Evolutionary conservation across 2,797 vertebrate species (phyloP).

Genomic region (Clarias laeviceps): DNA sequence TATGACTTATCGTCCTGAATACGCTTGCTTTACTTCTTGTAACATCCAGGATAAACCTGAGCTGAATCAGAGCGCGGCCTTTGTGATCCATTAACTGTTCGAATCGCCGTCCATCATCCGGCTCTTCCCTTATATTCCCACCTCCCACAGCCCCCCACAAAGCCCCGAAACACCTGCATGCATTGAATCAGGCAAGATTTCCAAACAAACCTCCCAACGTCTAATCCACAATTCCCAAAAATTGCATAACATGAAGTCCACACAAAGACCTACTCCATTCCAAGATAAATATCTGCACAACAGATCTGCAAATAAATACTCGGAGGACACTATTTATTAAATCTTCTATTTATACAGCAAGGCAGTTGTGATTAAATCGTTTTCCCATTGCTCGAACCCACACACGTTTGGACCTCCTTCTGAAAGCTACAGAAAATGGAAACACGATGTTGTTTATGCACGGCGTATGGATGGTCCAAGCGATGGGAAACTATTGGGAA

Average conservation of each 20-base stretch:
- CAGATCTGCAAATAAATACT: constrained; percentile 40
- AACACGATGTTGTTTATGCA: constrained; percentile 43
- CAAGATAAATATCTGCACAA: constrained; percentile 35
- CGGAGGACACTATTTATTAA: constrained; percentile 36
- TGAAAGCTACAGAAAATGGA: constrained; percentile 39
- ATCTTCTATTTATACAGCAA: constrained; percentile 37
- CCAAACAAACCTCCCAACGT: constrained; percentile 21
- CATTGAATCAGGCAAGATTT: constrained; percentile 4
- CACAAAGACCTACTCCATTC: constrained; percentile 18
- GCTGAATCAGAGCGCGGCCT: constrained; percentile 41
- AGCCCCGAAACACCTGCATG: constrained; percentile 31
- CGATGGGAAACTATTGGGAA: constrained; percentile 43
- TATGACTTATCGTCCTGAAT: constrained; percentile 49
- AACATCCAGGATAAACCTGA: constrained; percentile 60
- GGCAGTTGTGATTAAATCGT: constrained; percentile 40
- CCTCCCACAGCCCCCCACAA: neutral
- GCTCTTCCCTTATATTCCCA: neutral
- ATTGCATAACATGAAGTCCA: constrained; percentile 8
- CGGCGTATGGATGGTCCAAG: neutral
- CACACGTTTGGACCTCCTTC: constrained; percentile 44
- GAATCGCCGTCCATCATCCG: constrained; percentile 13
- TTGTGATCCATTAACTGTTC: constrained; percentile 20
- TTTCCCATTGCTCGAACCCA: constrained; percentile 27
- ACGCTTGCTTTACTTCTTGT: constrained; percentile 29
- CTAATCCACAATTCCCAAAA: constrained; percentile 21